Evolutionary conservation across 2,888 invertebrate genomes (phyloP).

Genomic region (Villa cingulata): DNA sequence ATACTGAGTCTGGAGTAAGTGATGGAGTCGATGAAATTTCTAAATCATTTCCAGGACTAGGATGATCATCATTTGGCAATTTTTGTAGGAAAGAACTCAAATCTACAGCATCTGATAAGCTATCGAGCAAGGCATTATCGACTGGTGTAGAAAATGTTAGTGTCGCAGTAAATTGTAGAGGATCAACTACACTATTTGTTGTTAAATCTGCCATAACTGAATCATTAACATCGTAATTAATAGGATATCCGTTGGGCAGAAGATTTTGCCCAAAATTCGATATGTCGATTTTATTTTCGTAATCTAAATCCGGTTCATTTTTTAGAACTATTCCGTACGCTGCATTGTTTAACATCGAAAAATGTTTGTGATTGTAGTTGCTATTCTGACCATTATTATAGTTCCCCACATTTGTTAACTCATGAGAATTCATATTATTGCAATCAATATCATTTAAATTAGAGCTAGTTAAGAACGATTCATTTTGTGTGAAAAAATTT

Average conservation of each 20-base stretch:
- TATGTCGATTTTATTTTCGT: slow-evolving; percentile 57
- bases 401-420: slow-evolving; percentile 19
- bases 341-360: slow-evolving; percentile 64
- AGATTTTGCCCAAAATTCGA: slow-evolving; percentile 31
- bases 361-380: slow-evolving; percentile 42
- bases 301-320: slow-evolving; percentile 65
- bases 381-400: slow-evolving; percentile 31
- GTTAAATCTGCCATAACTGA: slow-evolving; percentile 77
- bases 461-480: slow-evolving; percentile 53
- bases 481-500: slow-evolving; percentile 46
- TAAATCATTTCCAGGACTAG: slow-evolving; percentile 47
- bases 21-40: slow-evolving; percentile 60
- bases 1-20: slow-evolving; percentile 51
- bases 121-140: slow-evolving; percentile 63
- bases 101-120: slow-evolving; percentile 66
- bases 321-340: slow-evolving; percentile 67
- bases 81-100: slow-evolving; percentile 61
- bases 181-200: slow-evolving; percentile 49
- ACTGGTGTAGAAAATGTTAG: slow-evolving; percentile 65
- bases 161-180: slow-evolving; percentile 68
- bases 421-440: slow-evolving; percentile 51
- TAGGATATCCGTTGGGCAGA: slow-evolving; percentile 40
- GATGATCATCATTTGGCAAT: slow-evolving; percentile 44
- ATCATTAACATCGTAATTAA: slow-evolving; percentile 53
- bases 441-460: slow-evolving; percentile 28